Evolutionary conservation across 2,888 invertebrate species (phyloP).

Genomic region (Oxyteleia sp.): DNA sequence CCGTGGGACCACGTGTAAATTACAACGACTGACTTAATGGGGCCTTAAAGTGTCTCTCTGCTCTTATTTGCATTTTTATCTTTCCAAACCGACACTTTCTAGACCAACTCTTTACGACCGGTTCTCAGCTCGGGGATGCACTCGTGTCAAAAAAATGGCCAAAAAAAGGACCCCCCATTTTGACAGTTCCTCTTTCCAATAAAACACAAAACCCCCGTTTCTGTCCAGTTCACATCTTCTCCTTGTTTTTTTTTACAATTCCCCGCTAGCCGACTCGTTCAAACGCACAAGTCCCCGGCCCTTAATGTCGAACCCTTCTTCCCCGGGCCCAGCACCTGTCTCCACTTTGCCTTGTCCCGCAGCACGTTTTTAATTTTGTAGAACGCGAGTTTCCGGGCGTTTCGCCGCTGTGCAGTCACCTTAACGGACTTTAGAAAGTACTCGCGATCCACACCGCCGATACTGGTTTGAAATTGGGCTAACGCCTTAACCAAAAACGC

Average conservation of each 20-base stretch:
- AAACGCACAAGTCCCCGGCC: background rate
- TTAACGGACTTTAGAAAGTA: constrained; percentile 85
- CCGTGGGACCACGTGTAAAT: constrained; percentile 56
- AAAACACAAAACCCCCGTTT: background rate
- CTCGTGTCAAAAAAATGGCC: background rate
- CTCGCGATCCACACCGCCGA: constrained; percentile 52
- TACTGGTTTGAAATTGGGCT: constrained; percentile 73
- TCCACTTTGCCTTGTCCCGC: background rate
- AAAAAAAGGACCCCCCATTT: background rate
- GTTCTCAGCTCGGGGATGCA: constrained; percentile 49
- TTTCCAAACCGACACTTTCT: constrained; percentile 50
- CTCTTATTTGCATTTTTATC: constrained; percentile 58
- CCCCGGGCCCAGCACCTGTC: constrained; percentile 27
- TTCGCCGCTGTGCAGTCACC: constrained; percentile 78
- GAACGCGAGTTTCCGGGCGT: constrained; percentile 75
- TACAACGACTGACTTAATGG: constrained; percentile 61
- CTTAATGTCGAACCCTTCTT: constrained; percentile 3
- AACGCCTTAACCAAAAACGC: too few relatives aligned
- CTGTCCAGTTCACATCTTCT: too few relatives aligned
- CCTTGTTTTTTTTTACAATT: too few relatives aligned
- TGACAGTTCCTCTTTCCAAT: constrained; percentile 5
- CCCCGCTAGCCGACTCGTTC: too few relatives aligned
- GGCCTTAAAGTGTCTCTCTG: constrained; percentile 34
- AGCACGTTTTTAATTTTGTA: constrained; percentile 57
- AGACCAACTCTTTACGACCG: constrained; percentile 51